phyloP scores from a whole-genome alignment of 1,140 invertebrate genomes.

The Pinna nobilis region DNA sequence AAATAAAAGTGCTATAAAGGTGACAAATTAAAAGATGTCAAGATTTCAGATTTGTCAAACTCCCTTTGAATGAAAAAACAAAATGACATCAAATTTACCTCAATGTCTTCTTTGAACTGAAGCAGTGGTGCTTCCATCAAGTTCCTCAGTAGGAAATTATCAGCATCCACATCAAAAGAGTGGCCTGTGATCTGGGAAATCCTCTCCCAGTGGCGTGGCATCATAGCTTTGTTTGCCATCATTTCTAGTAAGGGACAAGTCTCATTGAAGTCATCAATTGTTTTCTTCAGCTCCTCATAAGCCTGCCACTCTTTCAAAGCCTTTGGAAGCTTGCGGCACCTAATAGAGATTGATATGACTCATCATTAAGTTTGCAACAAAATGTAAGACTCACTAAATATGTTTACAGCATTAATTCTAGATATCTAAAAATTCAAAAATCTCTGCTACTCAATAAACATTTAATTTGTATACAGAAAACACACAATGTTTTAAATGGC shows the following conservation, averaged over 20 bases:
- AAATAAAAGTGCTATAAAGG: no score
- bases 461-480: no score
- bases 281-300: conserved; percentile 96
- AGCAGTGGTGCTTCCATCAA: conserved; percentile 95
- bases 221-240: conserved; percentile 99
- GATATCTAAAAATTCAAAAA: no score
- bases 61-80: no score
- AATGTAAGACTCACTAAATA: no score
- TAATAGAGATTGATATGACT: conserved; percentile 24
- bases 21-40: no score
- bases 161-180: conserved; percentile 93
- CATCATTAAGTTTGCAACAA: neutral
- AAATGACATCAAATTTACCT: conserved; percentile 80
- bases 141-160: conserved; percentile 95
- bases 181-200: conserved; percentile 94
- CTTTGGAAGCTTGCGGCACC: conserved; percentile 89
- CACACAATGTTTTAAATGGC: no score
- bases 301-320: conserved; percentile 98
- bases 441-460: no score
- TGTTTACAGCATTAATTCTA: no score
- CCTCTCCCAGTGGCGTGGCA: conserved; percentile 95
- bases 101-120: conserved; percentile 96
- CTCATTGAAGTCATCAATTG: conserved; percentile 98
- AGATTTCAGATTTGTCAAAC: no score
- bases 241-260: conserved; percentile 96